A percentile compares a stretch with the other conserved stretches of the same genome.
Evolutionary conservation across 1,140 invertebrate genomes (phyloP).

Genomic region (Macrobrachium rosenbergii): DNA sequence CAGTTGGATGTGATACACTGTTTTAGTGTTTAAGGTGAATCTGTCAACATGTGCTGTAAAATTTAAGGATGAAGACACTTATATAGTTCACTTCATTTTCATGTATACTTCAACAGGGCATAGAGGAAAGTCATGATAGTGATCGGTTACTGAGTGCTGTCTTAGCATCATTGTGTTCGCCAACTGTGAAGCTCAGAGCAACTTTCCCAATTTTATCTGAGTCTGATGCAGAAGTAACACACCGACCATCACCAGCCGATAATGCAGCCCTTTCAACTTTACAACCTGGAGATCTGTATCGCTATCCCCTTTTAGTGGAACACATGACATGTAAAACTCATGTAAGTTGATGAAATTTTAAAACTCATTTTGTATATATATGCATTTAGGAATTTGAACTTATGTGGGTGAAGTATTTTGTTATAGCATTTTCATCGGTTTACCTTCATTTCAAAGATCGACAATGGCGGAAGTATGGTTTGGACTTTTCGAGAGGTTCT

Average conservation of each 20-base stretch:
- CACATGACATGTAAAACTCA: constrained; percentile 85
- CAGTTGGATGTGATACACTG: too few relatives aligned
- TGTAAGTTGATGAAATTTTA: constrained; percentile 68
- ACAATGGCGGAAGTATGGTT: constrained; percentile 65
- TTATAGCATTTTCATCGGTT: background rate
- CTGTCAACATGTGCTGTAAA: too few relatives aligned
- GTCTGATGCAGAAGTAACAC: constrained; percentile 65
- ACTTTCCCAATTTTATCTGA: constrained; percentile 80
- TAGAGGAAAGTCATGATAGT: constrained; percentile 68
- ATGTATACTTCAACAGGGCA: constrained; percentile 53
- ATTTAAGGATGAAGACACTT: too few relatives aligned
- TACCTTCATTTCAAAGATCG: constrained; percentile 14
- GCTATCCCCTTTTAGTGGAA: constrained; percentile 84
- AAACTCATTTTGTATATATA: background rate
- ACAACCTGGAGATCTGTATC: constrained; percentile 80
- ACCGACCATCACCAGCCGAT: constrained; percentile 74
- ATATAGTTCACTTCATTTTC: too few relatives aligned
- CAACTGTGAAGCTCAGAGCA: constrained; percentile 81
- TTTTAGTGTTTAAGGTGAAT: too few relatives aligned
- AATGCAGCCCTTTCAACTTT: constrained; percentile 78
- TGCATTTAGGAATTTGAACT: too few relatives aligned
- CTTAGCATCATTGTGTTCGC: constrained; percentile 84
- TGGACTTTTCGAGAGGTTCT: constrained; percentile 90
- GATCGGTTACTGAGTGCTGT: constrained; percentile 85
- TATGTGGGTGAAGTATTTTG: background rate